A percentile compares a stretch with the other conserved stretches of the same genome.
Conservation (phyloP, 2,797 vertebrate genomes). For the Malacoraja senta region DNA sequence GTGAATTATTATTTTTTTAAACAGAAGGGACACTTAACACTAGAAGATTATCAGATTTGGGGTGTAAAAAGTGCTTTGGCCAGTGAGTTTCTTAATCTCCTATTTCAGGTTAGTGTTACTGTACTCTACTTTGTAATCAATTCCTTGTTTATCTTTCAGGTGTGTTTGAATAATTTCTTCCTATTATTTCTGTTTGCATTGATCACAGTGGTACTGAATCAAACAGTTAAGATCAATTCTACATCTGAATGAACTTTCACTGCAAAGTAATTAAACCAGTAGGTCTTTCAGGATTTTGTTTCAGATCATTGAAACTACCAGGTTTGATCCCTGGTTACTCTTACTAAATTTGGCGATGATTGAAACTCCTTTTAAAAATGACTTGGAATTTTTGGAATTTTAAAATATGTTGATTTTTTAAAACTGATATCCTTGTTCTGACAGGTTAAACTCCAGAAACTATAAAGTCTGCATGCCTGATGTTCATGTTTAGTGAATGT, state of each 20-base stretch:
- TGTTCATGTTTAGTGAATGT: not conserved
- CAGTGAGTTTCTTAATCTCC: constrained; percentile 94
- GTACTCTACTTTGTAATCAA: not conserved
- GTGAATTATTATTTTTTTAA: not conserved
- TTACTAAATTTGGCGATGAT: not conserved
- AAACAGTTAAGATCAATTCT: not conserved
- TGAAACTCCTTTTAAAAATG: not conserved
- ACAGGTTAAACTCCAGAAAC: not conserved
- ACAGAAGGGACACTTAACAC: constrained; percentile 83
- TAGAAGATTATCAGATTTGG: constrained; percentile 99
- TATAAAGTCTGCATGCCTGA: not conserved
- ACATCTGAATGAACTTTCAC: not conserved
- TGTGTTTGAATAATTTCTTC: not conserved
- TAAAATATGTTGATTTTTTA: not conserved
- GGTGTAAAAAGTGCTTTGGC: constrained; percentile 94
- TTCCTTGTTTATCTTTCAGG: not conserved
- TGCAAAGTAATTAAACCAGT: not conserved
- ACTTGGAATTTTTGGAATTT: not conserved
- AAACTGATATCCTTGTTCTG: not conserved
- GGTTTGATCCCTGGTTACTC: not conserved
- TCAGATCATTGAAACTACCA: not conserved
- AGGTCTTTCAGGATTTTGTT: not conserved
- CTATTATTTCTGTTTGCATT: not conserved
- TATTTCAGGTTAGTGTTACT: constrained; percentile 80
- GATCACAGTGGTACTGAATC: not conserved